These are phyloP conservation scores for Muscidifurax raptorellus DNA, from an alignment of 1,140 invertebrate species.

Conservation along the genomic window DNA sequence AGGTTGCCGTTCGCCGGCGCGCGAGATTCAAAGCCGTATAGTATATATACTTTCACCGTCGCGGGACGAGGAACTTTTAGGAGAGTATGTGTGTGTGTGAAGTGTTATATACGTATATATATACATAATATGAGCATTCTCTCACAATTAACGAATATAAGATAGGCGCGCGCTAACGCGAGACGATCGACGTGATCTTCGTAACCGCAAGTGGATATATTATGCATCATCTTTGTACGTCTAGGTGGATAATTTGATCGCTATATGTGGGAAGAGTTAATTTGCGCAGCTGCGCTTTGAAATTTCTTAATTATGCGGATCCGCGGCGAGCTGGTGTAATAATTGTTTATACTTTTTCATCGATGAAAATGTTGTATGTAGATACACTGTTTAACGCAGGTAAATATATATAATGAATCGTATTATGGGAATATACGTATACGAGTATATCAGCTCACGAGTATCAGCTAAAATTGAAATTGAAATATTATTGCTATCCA, in stretches of 20 bases:
- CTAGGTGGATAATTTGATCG: not conserved
- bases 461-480: not conserved
- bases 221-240: not conserved
- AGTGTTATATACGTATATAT: not conserved
- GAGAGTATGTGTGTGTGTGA: not conserved
- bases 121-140: conserved; percentile 15
- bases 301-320: not conserved
- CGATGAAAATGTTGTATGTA: no score
- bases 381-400: no score
- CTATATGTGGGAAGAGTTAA: not conserved
- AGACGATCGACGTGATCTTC: not conserved
- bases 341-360: not conserved
- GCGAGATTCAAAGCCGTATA: not conserved
- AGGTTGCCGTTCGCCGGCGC: not conserved
- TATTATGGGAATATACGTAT: not conserved
- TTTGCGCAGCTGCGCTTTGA: not conserved
- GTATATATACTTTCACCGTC: not conserved
- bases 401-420: not conserved
- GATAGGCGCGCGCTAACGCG: not conserved
- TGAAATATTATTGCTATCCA: conserved; percentile 11
- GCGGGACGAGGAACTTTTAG: not conserved
- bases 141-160: not conserved
- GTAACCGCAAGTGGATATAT: not conserved
- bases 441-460: not conserved
- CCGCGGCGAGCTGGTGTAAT: not conserved